A percentile compares a stretch with the other conserved stretches of the same genome.
phyloP scores from a whole-genome alignment of 2,888 invertebrate species.

The Drosophila meridionalis region DNA sequence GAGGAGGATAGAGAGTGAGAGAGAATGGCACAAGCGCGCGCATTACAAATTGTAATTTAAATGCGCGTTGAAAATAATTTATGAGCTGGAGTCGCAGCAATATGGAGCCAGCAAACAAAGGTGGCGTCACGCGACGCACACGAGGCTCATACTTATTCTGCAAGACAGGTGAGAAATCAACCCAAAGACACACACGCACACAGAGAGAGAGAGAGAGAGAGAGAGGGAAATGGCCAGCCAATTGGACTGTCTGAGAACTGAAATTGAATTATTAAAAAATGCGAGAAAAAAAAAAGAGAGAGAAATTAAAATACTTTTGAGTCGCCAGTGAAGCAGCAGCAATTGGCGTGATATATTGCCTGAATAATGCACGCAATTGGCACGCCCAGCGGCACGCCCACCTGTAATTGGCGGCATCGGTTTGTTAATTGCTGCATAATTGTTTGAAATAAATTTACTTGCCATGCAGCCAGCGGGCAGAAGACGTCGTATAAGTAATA shows the following conservation, averaged over 20 bases:
- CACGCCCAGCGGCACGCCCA: conserved; percentile 23
- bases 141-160: conserved; percentile 60
- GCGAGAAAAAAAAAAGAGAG: conserved; percentile 42
- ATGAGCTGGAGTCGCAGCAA: conserved; percentile 34
- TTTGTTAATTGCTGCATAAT: conserved; percentile 79
- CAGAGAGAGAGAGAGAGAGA: neutral
- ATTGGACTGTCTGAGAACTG: conserved; percentile 2
- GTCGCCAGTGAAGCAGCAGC: conserved; percentile 20
- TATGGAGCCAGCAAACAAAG: conserved; percentile 34
- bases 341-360: conserved; percentile 61
- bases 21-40: conserved; percentile 7
- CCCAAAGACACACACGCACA: conserved; percentile 1
- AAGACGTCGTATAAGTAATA: conserved; percentile 72
- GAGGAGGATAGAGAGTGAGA: neutral
- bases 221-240: neutral
- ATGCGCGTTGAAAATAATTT: conserved; percentile 56
- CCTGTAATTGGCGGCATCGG: conserved; percentile 77
- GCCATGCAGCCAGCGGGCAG: conserved; percentile 30
- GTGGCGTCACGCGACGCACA: conserved; percentile 63
- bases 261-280: conserved; percentile 75
- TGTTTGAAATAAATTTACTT: conserved; percentile 79
- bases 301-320: conserved; percentile 64
- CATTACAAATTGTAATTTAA: conserved; percentile 67
- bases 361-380: conserved; percentile 62
- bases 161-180: conserved; percentile 43